Base-by-base conservation (phyloP, 92 coral and sea anemone species). In the Porites evermanni region DNA sequence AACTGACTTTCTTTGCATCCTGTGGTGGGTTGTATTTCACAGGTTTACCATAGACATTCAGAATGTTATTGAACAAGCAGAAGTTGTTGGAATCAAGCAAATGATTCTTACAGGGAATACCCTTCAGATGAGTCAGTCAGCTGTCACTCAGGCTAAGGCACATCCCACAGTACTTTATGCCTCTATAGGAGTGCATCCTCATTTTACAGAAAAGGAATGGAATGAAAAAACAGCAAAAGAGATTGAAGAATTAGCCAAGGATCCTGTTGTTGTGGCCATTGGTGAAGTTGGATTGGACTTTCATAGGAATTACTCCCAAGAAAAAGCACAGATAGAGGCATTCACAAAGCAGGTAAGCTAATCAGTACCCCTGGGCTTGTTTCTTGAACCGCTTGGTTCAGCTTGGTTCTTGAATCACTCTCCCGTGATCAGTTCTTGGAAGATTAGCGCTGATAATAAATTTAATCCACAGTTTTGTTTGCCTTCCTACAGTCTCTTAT, bases 81-180 rank as follows among this genome's bases (percentile, higher is more conserved):
- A 88, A 24, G 89, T 93, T 20, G 95, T 94, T 26, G 99, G 99
- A 44, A 91, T 97, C 60, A 84, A 95, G 67, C 94, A 95, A 79
- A 95, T 97, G 99, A 94, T 97, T 66, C 90, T 97, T n/a, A 97
- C 99, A 38, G 99, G 98, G 53, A 97, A 97, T 82, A 97, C 99
- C 0, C 77, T 97, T 18, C 91, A 87, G 47, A 97, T 93, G 96
- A 93, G 97, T 53, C 97, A 95, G 68, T 88, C 93, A 21, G 92
- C 99, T 53, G 96, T 97, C 32, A 72, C 79, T 18, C 88, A 93
- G 19, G 93, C 98, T 81, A 97, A 92, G 54, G 91, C 93, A 3
- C 90, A 96, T 79, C 99, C 99, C 1, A 90, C 94, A 13, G 86
- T 95, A 76, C 53, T 97, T 64, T 95, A 84, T 82, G 99, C 98